Conservation (phyloP, 2,113 vertebrate genomes). For the Muntiacus reevesi region DNA sequence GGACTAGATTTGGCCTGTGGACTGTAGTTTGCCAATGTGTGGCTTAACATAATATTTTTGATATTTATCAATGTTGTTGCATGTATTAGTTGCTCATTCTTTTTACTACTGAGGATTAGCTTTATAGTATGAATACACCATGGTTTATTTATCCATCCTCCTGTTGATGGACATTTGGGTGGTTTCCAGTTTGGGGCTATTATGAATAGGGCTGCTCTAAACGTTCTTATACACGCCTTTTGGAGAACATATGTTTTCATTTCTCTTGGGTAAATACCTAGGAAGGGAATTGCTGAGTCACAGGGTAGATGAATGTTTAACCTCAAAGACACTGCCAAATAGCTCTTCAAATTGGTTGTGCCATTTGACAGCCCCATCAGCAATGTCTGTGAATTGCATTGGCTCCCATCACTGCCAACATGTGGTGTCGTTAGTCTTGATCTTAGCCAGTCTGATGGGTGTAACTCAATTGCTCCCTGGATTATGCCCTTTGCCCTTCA, state of each 20-base stretch:
- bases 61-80: slow-evolving; percentile 15
- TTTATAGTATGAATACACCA: background rate
- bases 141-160: slow-evolving; percentile 1
- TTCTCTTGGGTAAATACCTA: slow-evolving; percentile 47
- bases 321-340: background rate
- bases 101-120: slow-evolving; percentile 31
- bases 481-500: background rate
- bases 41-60: slow-evolving; percentile 8
- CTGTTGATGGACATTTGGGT: slow-evolving; percentile 37
- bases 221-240: slow-evolving; percentile 13
- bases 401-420: background rate
- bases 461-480: background rate
- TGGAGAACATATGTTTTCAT: slow-evolving; percentile 39
- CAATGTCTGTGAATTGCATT: background rate
- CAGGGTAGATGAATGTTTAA: background rate
- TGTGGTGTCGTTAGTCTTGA: background rate
- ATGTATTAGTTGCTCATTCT: slow-evolving; percentile 33
- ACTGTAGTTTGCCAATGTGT: background rate
- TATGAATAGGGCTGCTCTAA: slow-evolving; percentile 9
- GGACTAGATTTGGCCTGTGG: background rate
- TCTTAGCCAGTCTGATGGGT: background rate
- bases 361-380: background rate
- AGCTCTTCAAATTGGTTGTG: background rate
- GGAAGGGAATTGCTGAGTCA: background rate
- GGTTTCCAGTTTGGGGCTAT: background rate